Percentiles rank a stretch among this genome's conserved stretches.
Conservation (phyloP, 2,797 vertebrate species). For the Coregonus sp. region DNA sequence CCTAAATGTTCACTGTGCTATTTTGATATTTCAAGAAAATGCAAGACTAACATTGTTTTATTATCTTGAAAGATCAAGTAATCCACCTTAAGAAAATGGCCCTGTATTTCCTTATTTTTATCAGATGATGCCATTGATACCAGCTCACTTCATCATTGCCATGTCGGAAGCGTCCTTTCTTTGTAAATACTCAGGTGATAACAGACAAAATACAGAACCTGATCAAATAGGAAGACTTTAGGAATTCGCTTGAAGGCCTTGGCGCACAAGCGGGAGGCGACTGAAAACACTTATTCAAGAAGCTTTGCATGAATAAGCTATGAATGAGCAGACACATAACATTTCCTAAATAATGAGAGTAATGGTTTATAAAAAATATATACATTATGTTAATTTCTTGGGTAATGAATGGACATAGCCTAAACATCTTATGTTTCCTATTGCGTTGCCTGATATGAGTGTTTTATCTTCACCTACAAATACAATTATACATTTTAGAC, state of each 20-base stretch:
- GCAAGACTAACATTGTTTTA: not conserved
- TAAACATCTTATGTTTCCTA: too few species aligned
- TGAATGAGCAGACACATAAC: not conserved
- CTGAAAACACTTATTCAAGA: conserved; percentile 10
- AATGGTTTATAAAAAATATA: not conserved
- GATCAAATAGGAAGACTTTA: conserved; percentile 62
- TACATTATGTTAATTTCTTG: not conserved
- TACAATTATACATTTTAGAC: too few species aligned
- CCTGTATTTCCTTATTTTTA: conserved; percentile 47
- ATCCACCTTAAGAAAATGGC: conserved; percentile 15
- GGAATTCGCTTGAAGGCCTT: conserved; percentile 55
- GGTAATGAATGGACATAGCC: not conserved
- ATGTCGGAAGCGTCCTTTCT: conserved; percentile 73
- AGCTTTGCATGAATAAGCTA: not conserved
- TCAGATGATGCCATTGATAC: conserved; percentile 69
- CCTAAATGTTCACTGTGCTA: not conserved
- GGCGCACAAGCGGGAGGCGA: conserved; percentile 26
- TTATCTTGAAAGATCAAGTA: conserved; percentile 7
- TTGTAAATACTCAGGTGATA: conserved; percentile 77
- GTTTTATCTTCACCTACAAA: too few species aligned
- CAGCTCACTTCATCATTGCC: conserved; percentile 64
- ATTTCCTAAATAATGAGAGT: not conserved
- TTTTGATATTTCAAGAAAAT: not conserved
- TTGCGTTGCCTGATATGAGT: too few species aligned
- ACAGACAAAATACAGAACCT: conserved; percentile 77